Evolutionary conservation across 2,888 invertebrate genomes (phyloP), one percentile per base, ranked within the genome.

Genomic region (Polydesmus complanatus): DNA sequence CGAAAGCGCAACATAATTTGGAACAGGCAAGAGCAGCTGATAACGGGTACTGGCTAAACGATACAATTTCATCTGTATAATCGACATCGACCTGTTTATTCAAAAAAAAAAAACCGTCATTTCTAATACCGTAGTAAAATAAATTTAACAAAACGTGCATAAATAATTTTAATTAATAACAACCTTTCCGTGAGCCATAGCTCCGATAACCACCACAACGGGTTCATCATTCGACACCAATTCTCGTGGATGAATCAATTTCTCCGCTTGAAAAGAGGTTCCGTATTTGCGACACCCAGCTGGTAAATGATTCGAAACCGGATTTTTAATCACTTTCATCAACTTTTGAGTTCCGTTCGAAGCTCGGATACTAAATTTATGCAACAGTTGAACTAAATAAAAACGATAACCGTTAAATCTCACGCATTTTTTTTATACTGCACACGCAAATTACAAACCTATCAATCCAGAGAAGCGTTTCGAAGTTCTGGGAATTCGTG

Each of bases 151-250:
- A 37, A 5, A 37, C 37, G 5, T 5, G 5, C 37, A 8, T 37
- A 8, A 8, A 37, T 54, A 26, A 54, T 25, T 54, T 54, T 54
- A 54, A 37, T 37, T 8, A 37, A 37, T 37, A 8, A 14, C 14
- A 64, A 97, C 84, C 75, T 86, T 88, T 60, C 98, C 98, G 76
- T 95, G 92, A 0, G 98, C 97, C 86, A 98, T 95, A 1, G 97
- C 94, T 50, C 98, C 98, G 62, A 98, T 79, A 1, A 96, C 85
- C 66, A 98, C 78, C 0, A 87, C 93, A 61, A 96, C 80, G 0
- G 96, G 94, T 62, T 83, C 82, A 56, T 80, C 79, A 19, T 78
- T 75, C 0, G 89, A 89, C 8, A 91, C 89, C 47, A 96, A 73
- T 51, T 91, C 88, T 62, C 81, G 76, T 59, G 88, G 84, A 67